phyloP scores from a whole-genome alignment of 2,888 invertebrate species.

The Erannis defoliaria region DNA sequence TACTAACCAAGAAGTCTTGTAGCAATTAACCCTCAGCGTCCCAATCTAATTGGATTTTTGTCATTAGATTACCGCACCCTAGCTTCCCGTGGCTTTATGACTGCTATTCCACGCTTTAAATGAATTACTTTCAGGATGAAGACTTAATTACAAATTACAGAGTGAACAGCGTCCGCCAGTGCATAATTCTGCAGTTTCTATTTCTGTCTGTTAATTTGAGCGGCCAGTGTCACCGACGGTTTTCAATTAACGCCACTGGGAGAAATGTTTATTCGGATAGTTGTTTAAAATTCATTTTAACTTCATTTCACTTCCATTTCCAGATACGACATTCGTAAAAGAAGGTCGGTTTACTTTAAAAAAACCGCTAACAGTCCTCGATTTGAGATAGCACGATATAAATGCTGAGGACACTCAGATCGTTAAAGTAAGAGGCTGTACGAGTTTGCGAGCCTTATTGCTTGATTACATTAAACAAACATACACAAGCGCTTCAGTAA shows the following conservation, averaged over 20 bases:
- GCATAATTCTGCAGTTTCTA: slow-evolving; percentile 47
- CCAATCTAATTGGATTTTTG: slow-evolving; percentile 48
- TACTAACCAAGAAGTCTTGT: slow-evolving; percentile 31
- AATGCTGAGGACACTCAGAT: slow-evolving; percentile 20
- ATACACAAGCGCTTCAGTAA: slow-evolving; percentile 15
- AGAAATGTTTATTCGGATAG: slow-evolving; percentile 18
- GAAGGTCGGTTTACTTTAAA: slow-evolving; percentile 12
- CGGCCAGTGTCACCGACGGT: slow-evolving; percentile 46
- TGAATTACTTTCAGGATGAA: slow-evolving; percentile 48
- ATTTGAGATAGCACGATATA: slow-evolving; percentile 15
- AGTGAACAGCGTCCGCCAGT: slow-evolving; percentile 38
- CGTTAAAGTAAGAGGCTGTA: slow-evolving; percentile 18
- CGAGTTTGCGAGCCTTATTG: slow-evolving; percentile 15
- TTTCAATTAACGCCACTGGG: slow-evolving; percentile 47
- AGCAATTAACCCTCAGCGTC: slow-evolving; percentile 36
- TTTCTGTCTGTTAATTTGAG: slow-evolving; percentile 44
- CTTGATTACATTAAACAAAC: slow-evolving; percentile 27
- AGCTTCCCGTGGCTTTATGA: slow-evolving; percentile 39
- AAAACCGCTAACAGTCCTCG: slow-evolving; percentile 10
- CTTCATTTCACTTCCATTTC: not conserved
- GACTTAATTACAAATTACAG: slow-evolving; percentile 46
- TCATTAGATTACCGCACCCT: slow-evolving; percentile 49
- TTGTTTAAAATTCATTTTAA: slow-evolving; percentile 10
- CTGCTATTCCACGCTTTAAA: slow-evolving; percentile 40
- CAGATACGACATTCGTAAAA: not conserved